Base-by-base conservation (phyloP, 2,888 invertebrate species). In the Xylota sylvarum region DNA sequence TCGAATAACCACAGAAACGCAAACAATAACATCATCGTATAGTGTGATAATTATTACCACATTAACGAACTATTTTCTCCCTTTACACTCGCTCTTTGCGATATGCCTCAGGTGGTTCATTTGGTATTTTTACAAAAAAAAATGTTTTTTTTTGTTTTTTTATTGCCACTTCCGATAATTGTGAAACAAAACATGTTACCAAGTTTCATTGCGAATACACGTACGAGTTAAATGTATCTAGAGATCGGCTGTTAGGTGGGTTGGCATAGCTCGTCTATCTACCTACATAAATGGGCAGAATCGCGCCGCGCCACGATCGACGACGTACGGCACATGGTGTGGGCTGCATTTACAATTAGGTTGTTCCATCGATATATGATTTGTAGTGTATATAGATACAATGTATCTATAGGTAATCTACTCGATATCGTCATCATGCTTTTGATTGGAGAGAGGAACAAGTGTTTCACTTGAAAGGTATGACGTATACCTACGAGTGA, bases 261-360 rank as follows among this genome's bases (percentile, higher is more conserved):
- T 67, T 85, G 84, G 80, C 74, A 85, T 23, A 23, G 23, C 23
- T 64, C 74, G 65, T 14, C 23, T 23, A 72, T 70, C 77, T 83
- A 64, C 82, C 77, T 77, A 82, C 82, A 77, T 77, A 82, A 82
- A 82, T 82, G 73, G 84, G 64, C 69, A 69, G 73, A 69, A 79
- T 40, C 78, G 32, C 60, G 48, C 67, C 67, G 69, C 74, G 69
- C 69, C 64, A 60, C 69, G 74, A 70, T 32, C 77, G 64, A 70
- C 82, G 62, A 79, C 79, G 48, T 72, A 79, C 46, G 73, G 60
- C 73, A 56, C 64, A 56, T 40, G 23, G 62, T 79, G 84, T 84
- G 84, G 84, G 79, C 56, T 79, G 84, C 69, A 84, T 84, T 48
- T 52, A 55, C 55, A 79, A 84, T 84, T 58, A 83, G 83, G 46